phyloP scores from a whole-genome alignment of 2,113 vertebrate species.

The Takifugu bimaculatus region DNA sequence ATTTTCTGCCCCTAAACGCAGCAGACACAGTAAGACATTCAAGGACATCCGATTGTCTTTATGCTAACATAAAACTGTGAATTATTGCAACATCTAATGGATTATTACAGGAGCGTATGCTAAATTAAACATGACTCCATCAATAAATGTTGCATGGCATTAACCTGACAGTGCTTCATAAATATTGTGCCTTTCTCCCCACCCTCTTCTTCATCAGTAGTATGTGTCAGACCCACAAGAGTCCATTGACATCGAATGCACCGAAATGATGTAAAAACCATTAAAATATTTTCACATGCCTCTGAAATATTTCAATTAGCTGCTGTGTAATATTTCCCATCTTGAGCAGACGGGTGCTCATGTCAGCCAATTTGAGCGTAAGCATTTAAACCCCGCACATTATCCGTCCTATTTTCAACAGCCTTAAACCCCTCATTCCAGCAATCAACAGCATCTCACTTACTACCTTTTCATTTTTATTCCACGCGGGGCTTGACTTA shows the following conservation, averaged over 20 bases:
- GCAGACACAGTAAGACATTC: constrained; percentile 42
- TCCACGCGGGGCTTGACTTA: constrained; percentile 45
- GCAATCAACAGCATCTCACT: constrained; percentile 43
- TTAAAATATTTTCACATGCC: constrained; percentile 68
- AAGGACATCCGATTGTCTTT: constrained; percentile 65
- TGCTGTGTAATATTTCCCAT: constrained; percentile 57
- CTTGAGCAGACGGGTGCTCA: constrained; percentile 68
- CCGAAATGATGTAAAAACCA: constrained; percentile 63
- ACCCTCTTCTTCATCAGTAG: constrained; percentile 14
- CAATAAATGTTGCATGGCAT: constrained; percentile 75
- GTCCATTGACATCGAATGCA: constrained; percentile 39
- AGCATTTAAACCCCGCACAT: constrained; percentile 67
- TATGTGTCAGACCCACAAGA: constrained; percentile 35
- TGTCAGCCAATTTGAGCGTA: constrained; percentile 69
- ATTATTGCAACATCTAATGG: constrained; percentile 66
- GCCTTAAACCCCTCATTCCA: constrained; percentile 36
- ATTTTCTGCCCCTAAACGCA: constrained; percentile 35
- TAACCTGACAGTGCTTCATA: constrained; percentile 72
- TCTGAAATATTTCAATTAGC: constrained; percentile 75
- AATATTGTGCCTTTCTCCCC: constrained; percentile 65
- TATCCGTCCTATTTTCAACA: constrained; percentile 69
- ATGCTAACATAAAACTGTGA: constrained; percentile 55
- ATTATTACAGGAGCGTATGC: constrained; percentile 67
- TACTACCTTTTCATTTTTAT: constrained; percentile 45
- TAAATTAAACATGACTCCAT: constrained; percentile 75